Conservation (phyloP, 2,797 vertebrate species). For the Helostoma temminkii region DNA sequence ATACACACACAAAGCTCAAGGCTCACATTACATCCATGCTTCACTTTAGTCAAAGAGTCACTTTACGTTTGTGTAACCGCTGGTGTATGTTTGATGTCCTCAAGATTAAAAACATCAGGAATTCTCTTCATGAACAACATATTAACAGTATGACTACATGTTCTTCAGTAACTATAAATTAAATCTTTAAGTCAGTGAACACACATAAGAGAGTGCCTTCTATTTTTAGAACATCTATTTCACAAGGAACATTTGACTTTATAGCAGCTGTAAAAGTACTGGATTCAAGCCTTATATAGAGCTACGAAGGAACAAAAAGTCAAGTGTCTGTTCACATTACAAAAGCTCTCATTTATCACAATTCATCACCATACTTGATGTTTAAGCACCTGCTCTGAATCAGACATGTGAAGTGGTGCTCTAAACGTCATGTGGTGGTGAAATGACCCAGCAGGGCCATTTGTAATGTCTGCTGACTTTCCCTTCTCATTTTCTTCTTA, state of each 20-base stretch:
- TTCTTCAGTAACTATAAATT: constrained; percentile 23
- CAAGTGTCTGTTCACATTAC: constrained; percentile 44
- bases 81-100: constrained; percentile 4
- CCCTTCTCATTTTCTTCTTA: constrained; percentile 47
- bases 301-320: constrained; percentile 40
- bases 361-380: constrained; percentile 50
- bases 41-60: constrained; percentile 19
- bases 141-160: neutral
- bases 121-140: neutral
- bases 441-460: constrained; percentile 58
- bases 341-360: constrained; percentile 53
- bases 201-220: constrained; percentile 27
- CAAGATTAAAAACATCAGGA: constrained; percentile 11
- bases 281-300: constrained; percentile 26
- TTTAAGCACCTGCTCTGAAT: constrained; percentile 58
- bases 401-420: constrained; percentile 64
- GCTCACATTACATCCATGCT: constrained; percentile 6
- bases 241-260: constrained; percentile 37
- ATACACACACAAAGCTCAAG: constrained; percentile 3
- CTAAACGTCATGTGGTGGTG: constrained; percentile 45
- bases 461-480: constrained; percentile 55
- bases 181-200: constrained; percentile 20
- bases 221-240: constrained; percentile 49
- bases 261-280: constrained; percentile 29
- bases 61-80: constrained; percentile 16